These are phyloP conservation scores for Eutolmus rufibarbis DNA, from an alignment of 2,888 invertebrate species.

Conservation along the genomic window DNA sequence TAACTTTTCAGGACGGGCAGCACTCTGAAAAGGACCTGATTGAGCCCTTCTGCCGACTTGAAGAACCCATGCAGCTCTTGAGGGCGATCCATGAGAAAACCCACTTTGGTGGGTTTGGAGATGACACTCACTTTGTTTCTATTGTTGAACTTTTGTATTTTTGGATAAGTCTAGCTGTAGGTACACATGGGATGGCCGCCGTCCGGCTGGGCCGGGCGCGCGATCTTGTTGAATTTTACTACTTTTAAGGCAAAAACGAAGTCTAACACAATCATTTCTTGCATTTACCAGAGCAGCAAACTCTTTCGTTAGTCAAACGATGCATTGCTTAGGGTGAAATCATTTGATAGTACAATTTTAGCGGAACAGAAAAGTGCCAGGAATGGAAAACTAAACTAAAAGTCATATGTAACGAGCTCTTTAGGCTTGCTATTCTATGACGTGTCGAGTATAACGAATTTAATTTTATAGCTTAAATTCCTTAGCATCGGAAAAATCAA, in stretches of 20 bases:
- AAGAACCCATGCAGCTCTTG: not conserved
- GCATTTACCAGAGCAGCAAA: not conserved
- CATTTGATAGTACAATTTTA: not conserved
- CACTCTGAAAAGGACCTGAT: not conserved
- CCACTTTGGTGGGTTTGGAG: not conserved
- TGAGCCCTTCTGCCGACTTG: not conserved
- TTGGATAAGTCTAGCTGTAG: constrained; percentile 10
- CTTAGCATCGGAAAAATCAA: not conserved
- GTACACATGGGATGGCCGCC: not conserved
- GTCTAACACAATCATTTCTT: constrained; percentile 17
- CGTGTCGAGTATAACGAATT: no score
- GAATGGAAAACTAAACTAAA: not conserved
- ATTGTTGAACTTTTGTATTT: constrained; percentile 8
- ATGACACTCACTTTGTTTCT: constrained; percentile 4
- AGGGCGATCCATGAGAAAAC: not conserved
- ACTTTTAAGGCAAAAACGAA: not conserved
- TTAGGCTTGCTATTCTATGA: not conserved
- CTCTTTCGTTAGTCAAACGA: not conserved
- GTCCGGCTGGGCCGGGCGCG: not conserved
- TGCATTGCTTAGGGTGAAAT: constrained; percentile 6
- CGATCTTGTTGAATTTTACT: constrained; percentile 13
- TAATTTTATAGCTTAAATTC: not conserved
- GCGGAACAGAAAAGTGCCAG: not conserved
- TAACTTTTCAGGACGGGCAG: not conserved
- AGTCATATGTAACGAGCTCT: not conserved